Base-by-base conservation (phyloP, 2,113 vertebrate genomes). In the Rhinichthys klamathensis region DNA sequence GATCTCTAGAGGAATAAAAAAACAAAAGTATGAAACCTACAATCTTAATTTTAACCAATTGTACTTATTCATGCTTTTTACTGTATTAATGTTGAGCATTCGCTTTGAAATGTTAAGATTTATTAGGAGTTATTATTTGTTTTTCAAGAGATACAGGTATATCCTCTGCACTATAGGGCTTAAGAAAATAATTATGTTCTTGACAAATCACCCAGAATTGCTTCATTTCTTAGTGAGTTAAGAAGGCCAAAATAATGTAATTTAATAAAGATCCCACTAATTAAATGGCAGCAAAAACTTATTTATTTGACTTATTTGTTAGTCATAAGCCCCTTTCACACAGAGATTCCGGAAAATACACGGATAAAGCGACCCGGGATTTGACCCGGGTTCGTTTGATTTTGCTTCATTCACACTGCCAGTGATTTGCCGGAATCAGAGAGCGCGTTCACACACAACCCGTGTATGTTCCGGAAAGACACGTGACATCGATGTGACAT, bases 181-280 rank as follows among this genome's bases (percentile, higher is more conserved):
- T 23, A 73, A 12, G 11, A 1, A 73, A 46, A 25, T 11, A 46
- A 44, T 12, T n/a, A 0, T 41, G 4, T 16, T 51, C 5, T 70
- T 82, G 49, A 23, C 18, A 67, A 18, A 67, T 67, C 30, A 54
- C 32, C 41, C 32, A 65, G 27, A 63, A 78, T 86, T 54, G 5
- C 73, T 70, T 75, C 35, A 77, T 46, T 61, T 56, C 81, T 58
- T 27, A 11, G 2, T 18, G 21, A 65, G 76, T 25, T 84, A 84
- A 82, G 38, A n/a, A 56, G 79, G 69, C 30, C 63, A 77, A 81
- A 46, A 18, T 77, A 78, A 70, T 35, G 7, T 60, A 23, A 58
- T 65, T 85, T 58, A 23, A 63, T 58, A 75, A 65, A 77, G 49
- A 58, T 6, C 38, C 15, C 58, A 83, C 35, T 13, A 46, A 27